Evolutionary conservation across 2,888 invertebrate genomes (phyloP).

Genomic region (Chromoteleia sp.): DNA sequence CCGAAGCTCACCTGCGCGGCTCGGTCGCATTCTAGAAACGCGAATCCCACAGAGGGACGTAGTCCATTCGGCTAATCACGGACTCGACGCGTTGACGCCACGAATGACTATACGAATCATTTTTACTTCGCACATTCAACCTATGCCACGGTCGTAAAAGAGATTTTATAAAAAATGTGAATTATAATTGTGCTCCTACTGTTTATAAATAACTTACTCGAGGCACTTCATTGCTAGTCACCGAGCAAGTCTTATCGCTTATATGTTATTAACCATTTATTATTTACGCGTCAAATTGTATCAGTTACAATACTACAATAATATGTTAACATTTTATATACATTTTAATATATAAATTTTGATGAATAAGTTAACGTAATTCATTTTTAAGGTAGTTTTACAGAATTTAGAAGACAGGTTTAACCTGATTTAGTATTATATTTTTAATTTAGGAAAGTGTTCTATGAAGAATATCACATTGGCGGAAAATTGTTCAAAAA

Average conservation of each 20-base stretch:
- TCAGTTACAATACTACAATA: too few relatives aligned
- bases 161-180: slow-evolving; percentile 27
- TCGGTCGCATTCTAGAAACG: slow-evolving; percentile 50
- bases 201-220: slow-evolving; percentile 44
- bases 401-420: too few relatives aligned
- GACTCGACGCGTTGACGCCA: slow-evolving; percentile 39
- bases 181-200: slow-evolving; percentile 39
- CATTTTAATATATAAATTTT: too few relatives aligned
- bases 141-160: slow-evolving; percentile 61
- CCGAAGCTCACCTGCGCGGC: slow-evolving; percentile 65
- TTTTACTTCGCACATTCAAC: slow-evolving; percentile 39
- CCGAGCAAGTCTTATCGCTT: background rate
- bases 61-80: slow-evolving; percentile 59
- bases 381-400: too few relatives aligned
- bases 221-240: slow-evolving; percentile 17
- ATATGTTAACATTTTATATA: too few relatives aligned
- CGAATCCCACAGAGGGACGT: slow-evolving; percentile 54
- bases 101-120: slow-evolving; percentile 56
- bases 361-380: too few relatives aligned
- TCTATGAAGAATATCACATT: too few relatives aligned
- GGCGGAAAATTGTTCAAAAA: slow-evolving; percentile 13
- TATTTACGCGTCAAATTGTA: background rate
- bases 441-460: background rate
- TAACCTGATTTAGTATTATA: too few relatives aligned
- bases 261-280: slow-evolving; percentile 11